Evolutionary conservation across 2,888 invertebrate species (phyloP).

Genomic region (Protonemura montana): DNA sequence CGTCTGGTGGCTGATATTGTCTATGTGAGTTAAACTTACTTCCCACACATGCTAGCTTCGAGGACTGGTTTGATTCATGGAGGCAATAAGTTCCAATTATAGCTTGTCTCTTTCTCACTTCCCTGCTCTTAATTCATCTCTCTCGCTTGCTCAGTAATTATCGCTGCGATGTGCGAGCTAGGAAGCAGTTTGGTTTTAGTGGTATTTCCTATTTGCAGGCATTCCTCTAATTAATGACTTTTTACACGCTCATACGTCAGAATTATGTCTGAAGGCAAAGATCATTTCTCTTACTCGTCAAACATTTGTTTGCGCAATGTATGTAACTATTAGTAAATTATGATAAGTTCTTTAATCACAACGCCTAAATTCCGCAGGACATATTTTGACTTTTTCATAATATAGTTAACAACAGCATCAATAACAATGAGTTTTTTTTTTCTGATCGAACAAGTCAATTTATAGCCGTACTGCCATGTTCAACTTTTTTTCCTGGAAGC

Average conservation of each 20-base stretch:
- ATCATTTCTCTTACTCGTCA: too few species aligned
- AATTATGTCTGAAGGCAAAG: background rate
- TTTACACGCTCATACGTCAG: background rate
- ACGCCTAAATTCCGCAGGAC: too few species aligned
- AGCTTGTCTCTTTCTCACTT: background rate
- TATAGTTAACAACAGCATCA: too few species aligned
- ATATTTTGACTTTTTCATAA: too few species aligned
- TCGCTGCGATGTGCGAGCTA: background rate
- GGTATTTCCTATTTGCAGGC: background rate
- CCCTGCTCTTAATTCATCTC: slow-evolving; percentile 1
- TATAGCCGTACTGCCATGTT: background rate
- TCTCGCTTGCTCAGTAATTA: background rate
- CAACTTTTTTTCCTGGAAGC: background rate
- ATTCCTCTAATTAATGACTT: background rate
- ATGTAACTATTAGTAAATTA: too few species aligned
- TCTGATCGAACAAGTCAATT: background rate
- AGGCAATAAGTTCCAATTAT: slow-evolving; percentile 19
- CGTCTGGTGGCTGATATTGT: too few species aligned
- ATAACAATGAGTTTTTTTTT: background rate
- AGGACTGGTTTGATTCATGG: background rate
- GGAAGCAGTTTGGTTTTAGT: background rate
- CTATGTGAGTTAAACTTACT: too few species aligned
- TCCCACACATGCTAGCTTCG: too few species aligned
- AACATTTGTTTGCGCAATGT: too few species aligned
- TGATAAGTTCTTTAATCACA: too few species aligned